These are phyloP conservation scores for Garra rufa DNA, from an alignment of 2,113 vertebrate species.

Conservation along the genomic window DNA sequence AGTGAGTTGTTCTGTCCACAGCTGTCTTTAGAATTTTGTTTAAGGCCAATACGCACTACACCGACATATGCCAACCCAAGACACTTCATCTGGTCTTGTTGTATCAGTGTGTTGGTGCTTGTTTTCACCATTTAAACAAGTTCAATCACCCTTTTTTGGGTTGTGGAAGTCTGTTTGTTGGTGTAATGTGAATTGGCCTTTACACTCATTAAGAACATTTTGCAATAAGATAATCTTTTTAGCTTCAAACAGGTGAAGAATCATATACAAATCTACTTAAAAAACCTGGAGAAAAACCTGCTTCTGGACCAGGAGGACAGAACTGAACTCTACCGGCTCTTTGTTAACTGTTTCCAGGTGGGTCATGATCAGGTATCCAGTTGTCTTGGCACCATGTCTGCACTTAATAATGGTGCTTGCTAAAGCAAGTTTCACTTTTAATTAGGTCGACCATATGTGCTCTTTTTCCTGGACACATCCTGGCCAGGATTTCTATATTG, in stretches of 20 bases:
- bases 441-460: no score
- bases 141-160: no score
- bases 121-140: no score
- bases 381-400: background rate
- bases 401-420: background rate
- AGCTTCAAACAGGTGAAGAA: slow-evolving; percentile 75
- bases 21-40: background rate
- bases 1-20: background rate
- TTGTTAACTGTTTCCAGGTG: slow-evolving; percentile 79
- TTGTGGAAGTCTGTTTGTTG: no score
- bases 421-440: background rate
- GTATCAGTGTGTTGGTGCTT: no score
- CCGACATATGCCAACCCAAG: background rate
- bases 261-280: slow-evolving; percentile 72
- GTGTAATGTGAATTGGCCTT: background rate
- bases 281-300: slow-evolving; percentile 69
- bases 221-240: slow-evolving; percentile 9
- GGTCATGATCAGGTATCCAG: background rate
- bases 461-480: no score
- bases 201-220: background rate
- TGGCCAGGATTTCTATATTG: no score
- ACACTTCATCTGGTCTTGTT: background rate
- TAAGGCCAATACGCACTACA: background rate
- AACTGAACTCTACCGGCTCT: slow-evolving; percentile 76
- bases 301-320: slow-evolving; percentile 66